Percentiles rank a stretch among this genome's conserved stretches.
Evolutionary conservation across 1,140 invertebrate species (phyloP).

Genomic region (Drosophila jambulina): DNA sequence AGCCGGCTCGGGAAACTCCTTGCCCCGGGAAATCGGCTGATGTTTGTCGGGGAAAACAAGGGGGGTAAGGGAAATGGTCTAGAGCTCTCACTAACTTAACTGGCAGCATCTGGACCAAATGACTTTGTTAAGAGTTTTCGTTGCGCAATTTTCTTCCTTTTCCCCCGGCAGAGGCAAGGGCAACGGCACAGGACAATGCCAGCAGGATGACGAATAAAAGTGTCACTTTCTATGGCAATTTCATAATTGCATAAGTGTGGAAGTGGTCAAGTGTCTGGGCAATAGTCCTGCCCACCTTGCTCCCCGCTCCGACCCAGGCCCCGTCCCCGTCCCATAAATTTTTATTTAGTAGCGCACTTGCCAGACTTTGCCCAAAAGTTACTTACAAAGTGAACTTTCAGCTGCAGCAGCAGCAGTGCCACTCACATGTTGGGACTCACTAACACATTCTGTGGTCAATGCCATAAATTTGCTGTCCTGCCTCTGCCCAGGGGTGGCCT

Average conservation of each 20-base stretch:
- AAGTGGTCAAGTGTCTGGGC: constrained; percentile 80
- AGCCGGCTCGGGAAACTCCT: constrained; percentile 36
- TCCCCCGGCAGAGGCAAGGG: not conserved
- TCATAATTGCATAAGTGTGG: constrained; percentile 83
- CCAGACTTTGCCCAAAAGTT: constrained; percentile 65
- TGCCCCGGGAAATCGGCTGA: constrained; percentile 31
- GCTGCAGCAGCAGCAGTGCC: constrained; percentile 38
- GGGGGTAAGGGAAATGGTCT: constrained; percentile 9
- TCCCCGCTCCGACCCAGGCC: not conserved
- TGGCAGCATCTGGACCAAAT: constrained; percentile 81
- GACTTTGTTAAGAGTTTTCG: constrained; percentile 83
- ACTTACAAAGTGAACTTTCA: constrained; percentile 73
- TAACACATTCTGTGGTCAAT: constrained; percentile 57
- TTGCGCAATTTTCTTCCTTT: constrained; percentile 81
- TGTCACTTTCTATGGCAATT: constrained; percentile 84
- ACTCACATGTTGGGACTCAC: constrained; percentile 48
- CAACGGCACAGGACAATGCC: constrained; percentile 60
- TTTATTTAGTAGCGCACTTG: constrained; percentile 75
- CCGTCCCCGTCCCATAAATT: constrained; percentile 57
- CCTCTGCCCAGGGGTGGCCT: constrained; percentile 28
- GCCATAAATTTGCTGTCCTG: constrained; percentile 66
- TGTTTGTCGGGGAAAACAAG: constrained; percentile 35
- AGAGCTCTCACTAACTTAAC: constrained; percentile 65
- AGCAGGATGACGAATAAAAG: constrained; percentile 77
- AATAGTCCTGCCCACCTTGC: constrained; percentile 44